Evolutionary conservation across 2,888 invertebrate species (phyloP).

Genomic region (Dolichomitus sp.): DNA sequence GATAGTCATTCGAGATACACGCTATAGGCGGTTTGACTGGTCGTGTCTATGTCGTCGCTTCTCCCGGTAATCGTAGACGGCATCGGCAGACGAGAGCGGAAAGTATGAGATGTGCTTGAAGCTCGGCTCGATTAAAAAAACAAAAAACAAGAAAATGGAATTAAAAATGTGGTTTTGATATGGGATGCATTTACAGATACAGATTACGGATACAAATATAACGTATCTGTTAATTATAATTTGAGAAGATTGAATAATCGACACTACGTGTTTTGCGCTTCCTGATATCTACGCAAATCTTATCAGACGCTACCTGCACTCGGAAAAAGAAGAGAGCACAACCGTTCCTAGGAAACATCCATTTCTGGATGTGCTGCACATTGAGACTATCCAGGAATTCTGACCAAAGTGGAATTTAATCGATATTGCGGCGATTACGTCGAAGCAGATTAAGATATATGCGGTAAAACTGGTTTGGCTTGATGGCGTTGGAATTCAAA

Average conservation of each 20-base stretch:
- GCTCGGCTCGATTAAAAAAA: not conserved
- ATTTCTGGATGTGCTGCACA: not conserved
- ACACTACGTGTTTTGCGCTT: not conserved
- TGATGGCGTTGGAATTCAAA: too few relatives aligned
- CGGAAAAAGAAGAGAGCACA: not conserved
- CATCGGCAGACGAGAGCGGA: conserved; percentile 41
- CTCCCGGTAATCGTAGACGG: conserved; percentile 29
- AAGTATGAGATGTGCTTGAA: conserved; percentile 12
- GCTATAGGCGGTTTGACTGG: conserved; percentile 23
- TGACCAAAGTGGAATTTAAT: not conserved
- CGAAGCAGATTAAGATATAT: not conserved
- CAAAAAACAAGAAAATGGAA: not conserved
- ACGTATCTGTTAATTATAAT: not conserved
- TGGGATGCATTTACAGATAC: not conserved
- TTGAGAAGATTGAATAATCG: not conserved
- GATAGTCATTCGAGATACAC: conserved; percentile 36
- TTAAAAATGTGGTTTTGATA: not conserved
- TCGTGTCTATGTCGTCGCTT: conserved; percentile 1
- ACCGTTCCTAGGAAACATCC: not conserved
- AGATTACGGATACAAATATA: not conserved
- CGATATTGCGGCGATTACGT: not conserved
- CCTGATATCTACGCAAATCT: not conserved
- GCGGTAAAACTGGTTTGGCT: too few relatives aligned
- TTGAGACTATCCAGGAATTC: not conserved
- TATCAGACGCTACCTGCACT: not conserved